These are phyloP conservation scores for Atlantisia rogersi DNA, from an alignment of 2,113 vertebrate genomes.

Conservation along the genomic window DNA sequence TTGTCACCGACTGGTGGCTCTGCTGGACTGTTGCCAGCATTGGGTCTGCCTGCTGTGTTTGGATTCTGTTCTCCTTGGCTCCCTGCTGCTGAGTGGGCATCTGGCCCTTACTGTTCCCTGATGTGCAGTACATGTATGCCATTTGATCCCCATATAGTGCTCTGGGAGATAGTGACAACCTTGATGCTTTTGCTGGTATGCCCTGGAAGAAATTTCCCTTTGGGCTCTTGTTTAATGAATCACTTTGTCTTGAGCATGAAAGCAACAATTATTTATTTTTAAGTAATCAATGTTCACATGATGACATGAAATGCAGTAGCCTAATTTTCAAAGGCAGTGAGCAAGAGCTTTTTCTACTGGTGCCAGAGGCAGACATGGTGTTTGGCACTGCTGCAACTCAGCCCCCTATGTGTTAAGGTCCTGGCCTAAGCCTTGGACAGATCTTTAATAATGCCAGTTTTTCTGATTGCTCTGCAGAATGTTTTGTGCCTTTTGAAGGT, in stretches of 20 bases:
- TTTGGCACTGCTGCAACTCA: background rate
- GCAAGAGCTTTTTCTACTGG: background rate
- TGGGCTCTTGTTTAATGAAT: background rate
- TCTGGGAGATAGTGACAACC: background rate
- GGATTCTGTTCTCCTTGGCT: background rate
- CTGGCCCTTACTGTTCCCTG: background rate
- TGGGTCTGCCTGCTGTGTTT: background rate
- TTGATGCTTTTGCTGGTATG: background rate
- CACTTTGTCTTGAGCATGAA: background rate
- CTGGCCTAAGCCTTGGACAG: background rate
- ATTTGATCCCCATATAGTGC: background rate
- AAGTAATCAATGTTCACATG: background rate
- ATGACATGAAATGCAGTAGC: background rate
- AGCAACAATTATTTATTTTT: background rate
- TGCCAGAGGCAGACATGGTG: background rate
- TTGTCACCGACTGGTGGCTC: background rate
- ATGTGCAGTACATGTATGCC: rapidly evolving
- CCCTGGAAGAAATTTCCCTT: background rate
- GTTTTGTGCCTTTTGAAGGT: background rate
- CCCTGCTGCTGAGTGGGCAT: background rate
- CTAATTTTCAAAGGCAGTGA: background rate
- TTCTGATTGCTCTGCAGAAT: background rate
- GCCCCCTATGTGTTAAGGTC: rapidly evolving
- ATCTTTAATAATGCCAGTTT: background rate
- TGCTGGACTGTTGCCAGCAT: background rate